phyloP scores from a whole-genome alignment of 2,113 vertebrate genomes.

The Daboia siamensis region DNA sequence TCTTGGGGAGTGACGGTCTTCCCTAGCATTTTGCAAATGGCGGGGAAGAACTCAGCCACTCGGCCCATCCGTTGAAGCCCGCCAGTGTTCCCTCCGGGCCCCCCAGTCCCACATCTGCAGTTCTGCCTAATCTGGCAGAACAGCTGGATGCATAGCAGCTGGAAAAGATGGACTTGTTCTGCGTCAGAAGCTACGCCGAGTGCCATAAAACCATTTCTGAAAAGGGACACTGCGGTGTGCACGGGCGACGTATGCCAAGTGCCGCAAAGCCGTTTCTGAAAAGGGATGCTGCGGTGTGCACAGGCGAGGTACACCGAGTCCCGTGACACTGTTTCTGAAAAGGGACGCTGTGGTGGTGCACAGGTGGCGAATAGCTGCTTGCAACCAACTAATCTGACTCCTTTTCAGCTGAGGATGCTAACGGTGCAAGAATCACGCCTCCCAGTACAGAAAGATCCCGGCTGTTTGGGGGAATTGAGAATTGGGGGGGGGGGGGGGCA shows the following conservation, averaged over 20 bases:
- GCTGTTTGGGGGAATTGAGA: not conserved
- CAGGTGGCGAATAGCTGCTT: not conserved
- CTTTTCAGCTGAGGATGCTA: not conserved
- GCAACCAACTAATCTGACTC: not conserved
- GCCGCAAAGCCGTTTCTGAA: too few species aligned
- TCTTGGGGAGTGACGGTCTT: not conserved
- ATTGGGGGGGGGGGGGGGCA: not conserved
- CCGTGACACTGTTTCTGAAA: too few species aligned
- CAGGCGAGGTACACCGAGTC: too few species aligned
- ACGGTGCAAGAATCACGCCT: not conserved
- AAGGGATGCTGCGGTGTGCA: too few species aligned
- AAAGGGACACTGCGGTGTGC: too few species aligned
- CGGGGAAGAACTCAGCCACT: not conserved
- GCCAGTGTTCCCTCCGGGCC: not conserved
- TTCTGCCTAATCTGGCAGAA: too few species aligned
- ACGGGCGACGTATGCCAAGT: too few species aligned
- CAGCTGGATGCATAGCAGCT: not conserved
- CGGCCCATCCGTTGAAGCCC: too few species aligned
- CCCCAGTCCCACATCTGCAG: not conserved
- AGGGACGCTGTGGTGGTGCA: not conserved
- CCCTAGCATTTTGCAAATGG: fast-evolving
- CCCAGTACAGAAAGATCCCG: not conserved
- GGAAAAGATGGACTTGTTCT: not conserved
- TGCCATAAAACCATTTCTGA: too few species aligned
- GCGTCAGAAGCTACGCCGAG: not conserved